Base-by-base conservation (phyloP, 2,797 vertebrate species). In the Zonotrichia albicollis region DNA sequence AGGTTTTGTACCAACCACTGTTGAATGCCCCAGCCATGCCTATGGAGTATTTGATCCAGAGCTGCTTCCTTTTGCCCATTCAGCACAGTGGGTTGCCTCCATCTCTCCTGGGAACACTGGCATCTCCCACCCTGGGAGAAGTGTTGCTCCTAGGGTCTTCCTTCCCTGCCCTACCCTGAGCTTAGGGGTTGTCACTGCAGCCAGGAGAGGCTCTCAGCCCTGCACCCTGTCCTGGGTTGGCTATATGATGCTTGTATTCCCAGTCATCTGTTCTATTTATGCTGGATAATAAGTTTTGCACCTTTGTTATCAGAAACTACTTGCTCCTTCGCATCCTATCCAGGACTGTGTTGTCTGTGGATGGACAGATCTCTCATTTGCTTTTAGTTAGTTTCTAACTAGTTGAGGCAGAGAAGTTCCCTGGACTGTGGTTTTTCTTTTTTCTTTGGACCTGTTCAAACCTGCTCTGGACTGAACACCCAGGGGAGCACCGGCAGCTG, bases 131-230 rank as follows among this genome's bases (percentile, higher is more conserved):
- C 13, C 20, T 5, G 7, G 7, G 10, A 11, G 6, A 66, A 71
- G 4, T 0, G 8, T 13, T 0, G 1, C 5, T 72, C 18, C 42
- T 30, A 43, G 8, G 4, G 4, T 40, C 9, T 55, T 45, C 21
- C 30, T n/a, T 29, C 53, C 66, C 23, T 42, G 16, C 5, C 18
- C 7, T 38, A 60, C 32, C 30, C n/a, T 57, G 55, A n/a, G 32
- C 20, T 53, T 11, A 11, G 66, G 16, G 30, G 19, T 17, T 61
- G 42, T 16, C 40, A 10, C 32, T 61, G 43, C 17, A 62, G 27
- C 14, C 60, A 34, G 27, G 23, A 82, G 26, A 10, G 46, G 17
- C 15, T 60, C 60, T 58, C 12, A 13, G 32, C 38, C 11, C 22
- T 50, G 58, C 2, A 32, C 13, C 26, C 36, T 60, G 58, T 29